Evolutionary conservation across 2,888 invertebrate genomes (phyloP).

Genomic region (Ramazzottius varieornatus): DNA sequence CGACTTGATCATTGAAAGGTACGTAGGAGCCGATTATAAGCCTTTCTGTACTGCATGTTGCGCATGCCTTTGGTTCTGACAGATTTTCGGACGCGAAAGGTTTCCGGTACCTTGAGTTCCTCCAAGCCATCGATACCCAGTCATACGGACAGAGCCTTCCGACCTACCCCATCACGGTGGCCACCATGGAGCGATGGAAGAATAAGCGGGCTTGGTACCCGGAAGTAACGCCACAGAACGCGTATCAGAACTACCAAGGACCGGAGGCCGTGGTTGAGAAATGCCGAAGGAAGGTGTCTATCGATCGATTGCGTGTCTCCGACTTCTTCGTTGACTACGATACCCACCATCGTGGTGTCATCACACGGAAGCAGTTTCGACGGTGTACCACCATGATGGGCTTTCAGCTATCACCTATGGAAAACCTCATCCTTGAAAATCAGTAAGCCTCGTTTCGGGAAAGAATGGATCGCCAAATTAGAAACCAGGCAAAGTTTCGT

Average conservation of each 20-base stretch:
- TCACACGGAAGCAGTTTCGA: not conserved
- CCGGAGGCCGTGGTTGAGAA: not conserved
- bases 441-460: not conserved
- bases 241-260: not conserved
- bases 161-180: not conserved
- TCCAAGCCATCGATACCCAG: not conserved
- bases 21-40: too few relatives aligned
- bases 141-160: not conserved
- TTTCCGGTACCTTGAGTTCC: not conserved
- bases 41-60: too few relatives aligned
- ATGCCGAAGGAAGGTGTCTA: not conserved
- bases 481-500: too few relatives aligned
- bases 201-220: not conserved
- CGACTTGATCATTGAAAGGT: not conserved
- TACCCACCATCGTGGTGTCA: not conserved
- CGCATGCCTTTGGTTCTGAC: not conserved
- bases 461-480: too few relatives aligned
- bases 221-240: not conserved
- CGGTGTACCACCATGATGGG: not conserved
- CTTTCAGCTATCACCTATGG: not conserved
- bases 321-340: not conserved
- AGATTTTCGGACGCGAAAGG: not conserved
- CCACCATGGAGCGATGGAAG: not conserved
- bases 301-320: not conserved
- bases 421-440: not conserved